Conservation (phyloP, 1,140 invertebrate species). For the Bombus affinis region DNA sequence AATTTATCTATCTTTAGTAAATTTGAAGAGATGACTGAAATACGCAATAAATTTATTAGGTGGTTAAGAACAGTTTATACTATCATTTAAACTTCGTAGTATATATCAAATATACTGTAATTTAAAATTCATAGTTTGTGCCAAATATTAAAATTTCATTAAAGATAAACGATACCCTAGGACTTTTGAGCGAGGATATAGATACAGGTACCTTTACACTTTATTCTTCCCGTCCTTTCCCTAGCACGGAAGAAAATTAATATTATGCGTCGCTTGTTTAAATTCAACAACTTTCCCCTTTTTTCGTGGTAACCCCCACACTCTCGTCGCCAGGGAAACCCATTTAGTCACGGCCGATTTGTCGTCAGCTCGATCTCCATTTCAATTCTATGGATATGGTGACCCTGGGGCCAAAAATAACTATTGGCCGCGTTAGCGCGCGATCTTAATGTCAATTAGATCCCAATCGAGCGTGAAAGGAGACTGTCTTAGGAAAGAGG, state of each 20-base stretch:
- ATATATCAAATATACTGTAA: no score
- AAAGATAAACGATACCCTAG: no score
- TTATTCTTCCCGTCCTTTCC: background rate
- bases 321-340: background rate
- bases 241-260: constrained; percentile 20
- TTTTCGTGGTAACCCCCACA: background rate
- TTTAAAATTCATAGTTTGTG: no score
- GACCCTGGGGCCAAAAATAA: background rate
- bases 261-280: constrained; percentile 24
- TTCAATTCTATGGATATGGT: constrained; percentile 6
- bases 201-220: background rate
- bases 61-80: no score
- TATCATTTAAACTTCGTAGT: no score
- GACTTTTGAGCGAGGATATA: background rate
- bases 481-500: background rate
- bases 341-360: constrained; percentile 44
- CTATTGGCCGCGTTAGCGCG: constrained; percentile 9
- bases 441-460: constrained; percentile 47
- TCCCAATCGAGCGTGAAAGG: constrained; percentile 49
- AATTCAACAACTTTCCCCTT: constrained; percentile 21
- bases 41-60: no score
- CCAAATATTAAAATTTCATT: no score
- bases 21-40: no score
- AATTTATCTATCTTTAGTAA: background rate
- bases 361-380: constrained; percentile 23